These are phyloP conservation scores for Rhimphoctona megacephalus DNA, from an alignment of 2,888 invertebrate genomes.

Conservation along the genomic window DNA sequence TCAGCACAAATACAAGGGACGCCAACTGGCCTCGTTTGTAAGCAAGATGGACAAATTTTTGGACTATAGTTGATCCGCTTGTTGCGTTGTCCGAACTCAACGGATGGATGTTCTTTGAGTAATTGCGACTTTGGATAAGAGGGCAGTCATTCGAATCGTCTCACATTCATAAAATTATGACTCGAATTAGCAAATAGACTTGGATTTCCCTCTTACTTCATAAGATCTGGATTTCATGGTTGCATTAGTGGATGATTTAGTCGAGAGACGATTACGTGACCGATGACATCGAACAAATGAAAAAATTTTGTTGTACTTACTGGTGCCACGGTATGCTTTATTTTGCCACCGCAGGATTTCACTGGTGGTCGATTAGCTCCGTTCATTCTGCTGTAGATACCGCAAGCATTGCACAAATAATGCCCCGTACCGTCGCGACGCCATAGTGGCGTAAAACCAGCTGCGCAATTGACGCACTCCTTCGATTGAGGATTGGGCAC, in stretches of 20 bases:
- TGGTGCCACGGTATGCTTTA: slow-evolving; percentile 80
- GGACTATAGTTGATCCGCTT: slow-evolving; percentile 48
- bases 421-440: slow-evolving; percentile 94
- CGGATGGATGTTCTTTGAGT: background rate
- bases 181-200: background rate
- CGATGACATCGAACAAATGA: background rate
- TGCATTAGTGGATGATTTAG: background rate
- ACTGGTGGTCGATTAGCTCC: slow-evolving; percentile 87
- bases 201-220: background rate
- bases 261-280: background rate
- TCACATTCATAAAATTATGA: background rate
- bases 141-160: background rate
- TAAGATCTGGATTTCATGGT: background rate
- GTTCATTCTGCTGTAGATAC: slow-evolving; percentile 85
- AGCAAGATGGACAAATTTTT: slow-evolving; percentile 79
- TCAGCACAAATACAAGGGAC: slow-evolving; percentile 78
- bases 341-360: slow-evolving; percentile 78
- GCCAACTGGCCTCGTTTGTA: slow-evolving; percentile 77
- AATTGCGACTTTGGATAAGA: slow-evolving; percentile 21
- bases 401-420: slow-evolving; percentile 95
- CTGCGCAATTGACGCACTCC: slow-evolving; percentile 90
- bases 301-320: slow-evolving; percentile 73
- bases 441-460: slow-evolving; percentile 92
- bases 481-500: slow-evolving; percentile 87
- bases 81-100: slow-evolving; percentile 23